Evolutionary conservation across 2,113 vertebrate species (phyloP).

Genomic region (Bubo bubo): DNA sequence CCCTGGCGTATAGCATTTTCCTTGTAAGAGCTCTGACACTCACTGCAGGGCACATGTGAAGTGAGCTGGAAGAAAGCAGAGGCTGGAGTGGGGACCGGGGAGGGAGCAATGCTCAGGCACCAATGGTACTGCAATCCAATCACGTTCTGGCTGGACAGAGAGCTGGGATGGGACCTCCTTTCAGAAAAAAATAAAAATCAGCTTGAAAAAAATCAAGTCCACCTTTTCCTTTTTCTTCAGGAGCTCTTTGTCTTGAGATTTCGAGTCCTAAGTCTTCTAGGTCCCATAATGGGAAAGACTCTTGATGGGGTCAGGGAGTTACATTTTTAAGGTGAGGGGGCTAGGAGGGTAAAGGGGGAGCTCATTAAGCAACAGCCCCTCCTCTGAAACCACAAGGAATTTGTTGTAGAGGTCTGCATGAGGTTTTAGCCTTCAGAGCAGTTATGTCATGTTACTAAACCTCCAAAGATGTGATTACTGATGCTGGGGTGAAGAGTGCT

Average conservation of each 20-base stretch:
- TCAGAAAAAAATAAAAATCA: neutral
- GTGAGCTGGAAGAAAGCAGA: neutral
- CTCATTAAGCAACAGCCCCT: neutral
- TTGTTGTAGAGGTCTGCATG: neutral
- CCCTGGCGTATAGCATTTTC: neutral
- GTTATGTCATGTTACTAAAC: neutral
- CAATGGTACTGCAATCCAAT: neutral
- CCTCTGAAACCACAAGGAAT: neutral
- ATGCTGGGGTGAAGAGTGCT: neutral
- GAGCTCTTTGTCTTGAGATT: neutral
- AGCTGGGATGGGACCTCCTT: neutral
- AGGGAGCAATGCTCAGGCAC: neutral
- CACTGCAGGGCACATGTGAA: slow-evolving; percentile 60
- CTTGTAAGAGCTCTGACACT: slow-evolving; percentile 6
- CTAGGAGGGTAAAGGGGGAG: neutral
- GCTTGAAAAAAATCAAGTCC: accelerated
- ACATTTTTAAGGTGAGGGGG: neutral
- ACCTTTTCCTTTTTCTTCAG: neutral
- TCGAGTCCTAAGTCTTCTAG: neutral
- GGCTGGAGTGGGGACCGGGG: neutral
- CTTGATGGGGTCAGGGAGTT: neutral
- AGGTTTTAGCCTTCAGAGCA: neutral
- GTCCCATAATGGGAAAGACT: neutral
- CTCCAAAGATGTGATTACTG: neutral
- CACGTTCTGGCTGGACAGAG: neutral